Evolutionary conservation across 2,888 invertebrate genomes (phyloP).

Genomic region (Allophyes oxyacanthae): DNA sequence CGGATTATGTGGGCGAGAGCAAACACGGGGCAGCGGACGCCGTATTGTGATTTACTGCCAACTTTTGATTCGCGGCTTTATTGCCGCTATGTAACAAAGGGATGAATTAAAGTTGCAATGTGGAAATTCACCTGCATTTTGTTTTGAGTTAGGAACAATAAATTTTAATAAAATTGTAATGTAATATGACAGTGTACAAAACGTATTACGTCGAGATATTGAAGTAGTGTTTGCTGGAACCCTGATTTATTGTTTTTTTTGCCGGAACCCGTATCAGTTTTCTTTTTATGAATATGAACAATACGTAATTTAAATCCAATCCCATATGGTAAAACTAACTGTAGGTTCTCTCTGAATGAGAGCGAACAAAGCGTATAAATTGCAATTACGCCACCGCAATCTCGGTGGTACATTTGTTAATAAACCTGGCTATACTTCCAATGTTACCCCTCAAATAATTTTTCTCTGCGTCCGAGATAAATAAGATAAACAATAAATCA

Average conservation of each 20-base stretch:
- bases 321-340: constrained; percentile 40
- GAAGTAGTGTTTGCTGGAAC: too few species aligned
- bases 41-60: constrained; percentile 86
- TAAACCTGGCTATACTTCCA: constrained; percentile 76
- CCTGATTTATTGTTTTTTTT: too few species aligned
- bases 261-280: constrained; percentile 22
- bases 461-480: constrained; percentile 82
- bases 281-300: constrained; percentile 30
- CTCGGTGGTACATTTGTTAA: constrained; percentile 76
- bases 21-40: constrained; percentile 87
- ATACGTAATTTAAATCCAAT: constrained; percentile 37
- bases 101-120: constrained; percentile 68
- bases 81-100: constrained; percentile 73
- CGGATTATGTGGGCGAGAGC: constrained; percentile 89
- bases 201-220: too few species aligned
- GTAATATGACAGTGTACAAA: too few species aligned
- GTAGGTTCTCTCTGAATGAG: constrained; percentile 36
- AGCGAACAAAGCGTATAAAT: constrained; percentile 57
- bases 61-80: constrained; percentile 88
- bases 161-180: constrained; percentile 6
- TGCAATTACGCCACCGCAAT: constrained; percentile 70
- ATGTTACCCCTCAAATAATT: constrained; percentile 77
- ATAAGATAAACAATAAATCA: constrained; percentile 87
- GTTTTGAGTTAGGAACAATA: constrained; percentile 24
- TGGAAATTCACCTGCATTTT: constrained; percentile 54